Base-by-base conservation (phyloP, 1,140 invertebrate genomes). In the Eciton burchellii region DNA sequence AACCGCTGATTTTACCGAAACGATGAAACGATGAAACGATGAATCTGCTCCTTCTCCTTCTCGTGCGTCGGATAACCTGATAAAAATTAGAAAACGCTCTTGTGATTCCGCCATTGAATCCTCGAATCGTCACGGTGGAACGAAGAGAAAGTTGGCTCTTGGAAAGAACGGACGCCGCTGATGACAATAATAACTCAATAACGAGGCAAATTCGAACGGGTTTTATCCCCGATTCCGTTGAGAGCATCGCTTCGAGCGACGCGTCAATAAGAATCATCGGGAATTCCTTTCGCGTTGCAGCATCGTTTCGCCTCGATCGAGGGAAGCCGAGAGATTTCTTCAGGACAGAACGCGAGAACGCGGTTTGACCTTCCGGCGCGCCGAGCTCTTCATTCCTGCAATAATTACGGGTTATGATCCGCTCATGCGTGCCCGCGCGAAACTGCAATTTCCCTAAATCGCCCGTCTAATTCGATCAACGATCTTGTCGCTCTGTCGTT, bases 101-200 rank as follows among this genome's bases (percentile, higher is more conserved):
- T 41, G 49, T 60, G 47, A 60, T 62, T 71, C 24, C 9, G 19
- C 11, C 14, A 3, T 49, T 47, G 59, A 54, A 65, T 76, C 57
- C n/a, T 41, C 47, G 79, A 71, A 71, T 65, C 43, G 41, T 72
- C 66, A 60, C n/a, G 83, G 52, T 26, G 60, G 29, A 76, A 76
- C 76, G 60, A 71, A 81, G 83, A 81, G 83, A 84, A 84, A 84
- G 83, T 73, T 43, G 26, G 3, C 11, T 35, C 16, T n/a, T n/a
- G n/a, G n/a, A n/a, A n/a, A n/a, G 63, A 49, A 21, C 59, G 66
- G 56, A 72, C 59, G 43, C 52, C 35, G 47, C 21, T 76, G 35
- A 68, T 62, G 79, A 74, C 62, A 43, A 82, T 82, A 82, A 82
- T 82, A 63, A 82, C 49, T 73, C 77, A 21, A 65, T 82, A 82